Conservation (phyloP, 30 jellyfish, hydroid and myxozoan species). For the Aurelia aurita complex sp. Pacific region DNA sequence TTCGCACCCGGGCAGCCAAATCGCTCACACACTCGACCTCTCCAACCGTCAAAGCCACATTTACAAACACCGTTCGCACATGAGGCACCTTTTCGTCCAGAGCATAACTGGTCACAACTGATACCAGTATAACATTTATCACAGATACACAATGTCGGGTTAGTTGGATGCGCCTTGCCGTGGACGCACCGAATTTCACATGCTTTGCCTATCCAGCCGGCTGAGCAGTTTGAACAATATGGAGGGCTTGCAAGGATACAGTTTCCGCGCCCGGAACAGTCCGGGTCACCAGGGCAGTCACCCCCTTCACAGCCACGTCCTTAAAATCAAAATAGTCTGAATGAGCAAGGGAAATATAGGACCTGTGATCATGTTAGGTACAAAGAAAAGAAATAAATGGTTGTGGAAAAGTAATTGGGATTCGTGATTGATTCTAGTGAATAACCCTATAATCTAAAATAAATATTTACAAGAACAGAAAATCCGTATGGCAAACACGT, state of each 20-base stretch:
- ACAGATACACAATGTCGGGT: constrained; percentile 60
- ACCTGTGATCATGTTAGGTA: not conserved
- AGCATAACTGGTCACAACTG: constrained; percentile 58
- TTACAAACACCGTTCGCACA: constrained; percentile 56
- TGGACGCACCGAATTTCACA: constrained; percentile 62
- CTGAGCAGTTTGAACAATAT: constrained; percentile 44
- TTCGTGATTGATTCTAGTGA: too few relatives aligned
- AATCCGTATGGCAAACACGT: too few relatives aligned
- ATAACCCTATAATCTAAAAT: too few relatives aligned
- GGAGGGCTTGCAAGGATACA: constrained; percentile 72
- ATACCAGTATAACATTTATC: constrained; percentile 55
- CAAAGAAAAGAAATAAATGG: not conserved
- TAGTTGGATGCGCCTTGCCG: constrained; percentile 50
- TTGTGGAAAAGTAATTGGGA: too few relatives aligned
- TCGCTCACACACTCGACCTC: constrained; percentile 61
- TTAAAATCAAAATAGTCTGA: not conserved
- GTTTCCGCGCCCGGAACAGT: constrained; percentile 73
- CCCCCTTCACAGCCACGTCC: constrained; percentile 77
- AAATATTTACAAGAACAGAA: too few relatives aligned
- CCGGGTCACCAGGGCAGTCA: constrained; percentile 79
- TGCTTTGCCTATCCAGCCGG: constrained; percentile 77
- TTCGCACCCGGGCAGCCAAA: constrained; percentile 68
- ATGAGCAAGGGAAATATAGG: not conserved
- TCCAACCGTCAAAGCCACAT: constrained; percentile 78
- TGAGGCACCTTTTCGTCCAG: constrained; percentile 51